Conservation (phyloP, 2,888 invertebrate genomes). For the Iselma pallidipennis region DNA sequence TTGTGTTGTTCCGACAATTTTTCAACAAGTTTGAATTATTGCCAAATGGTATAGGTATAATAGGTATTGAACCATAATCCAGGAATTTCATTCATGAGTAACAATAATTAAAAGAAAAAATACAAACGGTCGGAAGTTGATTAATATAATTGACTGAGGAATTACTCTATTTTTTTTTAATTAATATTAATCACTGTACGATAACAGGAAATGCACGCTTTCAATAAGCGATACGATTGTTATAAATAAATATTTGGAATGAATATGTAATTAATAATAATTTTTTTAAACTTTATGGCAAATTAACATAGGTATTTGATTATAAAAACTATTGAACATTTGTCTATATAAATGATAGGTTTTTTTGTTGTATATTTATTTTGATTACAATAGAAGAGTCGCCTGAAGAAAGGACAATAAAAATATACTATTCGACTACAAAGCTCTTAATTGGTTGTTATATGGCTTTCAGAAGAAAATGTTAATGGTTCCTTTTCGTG, state of each 20-base stretch:
- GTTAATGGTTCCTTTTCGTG: slow-evolving; percentile 1
- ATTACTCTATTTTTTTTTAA: too few relatives aligned
- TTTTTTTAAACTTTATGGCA: too few relatives aligned
- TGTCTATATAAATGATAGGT: too few relatives aligned
- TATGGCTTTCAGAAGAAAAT: slow-evolving; percentile 4
- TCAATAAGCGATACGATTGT: not conserved
- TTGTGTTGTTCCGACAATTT: not conserved
- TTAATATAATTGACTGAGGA: not conserved
- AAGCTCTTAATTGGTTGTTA: slow-evolving; percentile 7
- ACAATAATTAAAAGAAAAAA: not conserved
- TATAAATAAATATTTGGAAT: too few relatives aligned
- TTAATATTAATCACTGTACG: too few relatives aligned
- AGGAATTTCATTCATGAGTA: not conserved
- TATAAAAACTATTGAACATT: too few relatives aligned
- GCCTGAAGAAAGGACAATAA: not conserved
- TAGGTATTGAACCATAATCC: too few relatives aligned
- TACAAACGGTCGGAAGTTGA: not conserved
- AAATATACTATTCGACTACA: not conserved
- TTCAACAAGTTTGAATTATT: not conserved
- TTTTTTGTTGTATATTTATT: not conserved
- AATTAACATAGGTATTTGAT: too few relatives aligned
- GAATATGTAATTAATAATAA: too few relatives aligned
- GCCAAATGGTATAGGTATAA: too few relatives aligned
- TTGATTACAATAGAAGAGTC: not conserved
- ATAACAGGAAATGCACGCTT: too few relatives aligned